Evolutionary conservation across 2,113 vertebrate species (phyloP).

Genomic region (Nycticebus coucang): DNA sequence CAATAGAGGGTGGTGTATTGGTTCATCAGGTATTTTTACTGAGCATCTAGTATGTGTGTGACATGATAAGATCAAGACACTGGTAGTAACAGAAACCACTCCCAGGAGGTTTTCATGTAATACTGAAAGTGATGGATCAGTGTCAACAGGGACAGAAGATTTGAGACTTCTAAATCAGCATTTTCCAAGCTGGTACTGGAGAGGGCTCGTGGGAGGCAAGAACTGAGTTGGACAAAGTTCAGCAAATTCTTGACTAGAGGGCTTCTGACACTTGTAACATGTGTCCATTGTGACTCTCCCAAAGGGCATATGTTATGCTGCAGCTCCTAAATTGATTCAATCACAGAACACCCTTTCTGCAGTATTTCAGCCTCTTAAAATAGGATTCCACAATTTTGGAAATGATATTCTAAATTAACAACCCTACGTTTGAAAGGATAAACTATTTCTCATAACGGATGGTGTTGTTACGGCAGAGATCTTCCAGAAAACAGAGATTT

Average conservation of each 20-base stretch:
- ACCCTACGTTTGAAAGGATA: neutral
- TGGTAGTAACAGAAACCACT: neutral
- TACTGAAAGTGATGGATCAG: neutral
- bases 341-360: neutral
- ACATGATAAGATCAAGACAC: neutral
- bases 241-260: neutral
- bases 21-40: slow-evolving; percentile 5
- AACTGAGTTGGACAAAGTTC: neutral
- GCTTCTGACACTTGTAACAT: neutral
- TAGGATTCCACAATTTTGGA: neutral
- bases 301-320: neutral
- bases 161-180: neutral
- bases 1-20: neutral
- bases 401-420: neutral
- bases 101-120: neutral
- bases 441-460: slow-evolving; percentile 7
- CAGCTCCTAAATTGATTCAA: neutral
- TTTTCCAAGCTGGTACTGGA: neutral
- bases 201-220: neutral
- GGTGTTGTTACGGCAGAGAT: neutral
- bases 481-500: neutral
- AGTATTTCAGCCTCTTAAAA: neutral
- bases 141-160: neutral
- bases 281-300: neutral
- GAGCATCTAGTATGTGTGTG: neutral